Conservation (phyloP, 2,888 invertebrate genomes). For the Acanthosepion lycidas region DNA sequence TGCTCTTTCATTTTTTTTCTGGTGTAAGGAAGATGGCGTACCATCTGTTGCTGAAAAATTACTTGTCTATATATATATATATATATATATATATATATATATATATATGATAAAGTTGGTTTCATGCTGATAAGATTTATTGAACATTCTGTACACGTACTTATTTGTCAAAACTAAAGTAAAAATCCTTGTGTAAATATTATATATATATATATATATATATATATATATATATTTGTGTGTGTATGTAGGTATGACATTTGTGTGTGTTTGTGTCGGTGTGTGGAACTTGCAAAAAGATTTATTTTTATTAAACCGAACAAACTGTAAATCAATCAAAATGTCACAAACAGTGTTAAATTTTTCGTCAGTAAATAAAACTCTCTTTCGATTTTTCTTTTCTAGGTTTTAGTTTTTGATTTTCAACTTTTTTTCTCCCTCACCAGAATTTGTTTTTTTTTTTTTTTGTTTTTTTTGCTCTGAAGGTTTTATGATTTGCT, state of each 20-base stretch:
- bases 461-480: not conserved
- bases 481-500: not conserved
- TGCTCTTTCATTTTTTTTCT: not conserved
- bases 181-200: not conserved
- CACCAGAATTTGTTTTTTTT: too few relatives aligned
- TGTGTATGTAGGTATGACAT: too few relatives aligned
- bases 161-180: not conserved
- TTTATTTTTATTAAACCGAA: not conserved
- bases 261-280: too few relatives aligned
- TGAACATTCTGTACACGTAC: not conserved
- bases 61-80: not conserved
- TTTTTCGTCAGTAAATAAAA: not conserved
- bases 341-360: too few relatives aligned
- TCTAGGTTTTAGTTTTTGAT: too few relatives aligned
- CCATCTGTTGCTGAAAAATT: not conserved
- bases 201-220: not conserved
- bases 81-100: not conserved
- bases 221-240: too few relatives aligned
- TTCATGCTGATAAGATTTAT: not conserved
- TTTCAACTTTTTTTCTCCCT: not conserved
- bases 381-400: not conserved
- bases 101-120: too few relatives aligned
- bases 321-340: not conserved
- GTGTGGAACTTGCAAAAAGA: not conserved
- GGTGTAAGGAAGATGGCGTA: not conserved